Evolutionary conservation across 2,888 invertebrate genomes (phyloP).

Genomic region (Polymixis lichenea): DNA sequence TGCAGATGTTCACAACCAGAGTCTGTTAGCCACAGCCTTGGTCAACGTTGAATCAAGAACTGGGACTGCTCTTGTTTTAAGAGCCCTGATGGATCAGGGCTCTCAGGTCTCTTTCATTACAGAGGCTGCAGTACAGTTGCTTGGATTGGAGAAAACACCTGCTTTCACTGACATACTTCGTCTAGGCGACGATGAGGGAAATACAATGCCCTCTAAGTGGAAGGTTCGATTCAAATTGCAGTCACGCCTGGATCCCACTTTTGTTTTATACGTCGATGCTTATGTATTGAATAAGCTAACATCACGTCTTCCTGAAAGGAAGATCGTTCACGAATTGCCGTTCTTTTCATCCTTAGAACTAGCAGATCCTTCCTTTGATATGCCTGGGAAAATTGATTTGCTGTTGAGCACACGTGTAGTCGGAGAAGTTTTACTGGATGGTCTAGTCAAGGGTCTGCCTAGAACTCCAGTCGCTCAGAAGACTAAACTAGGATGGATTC

Average conservation of each 20-base stretch:
- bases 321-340: neutral
- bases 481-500: conserved; percentile 2
- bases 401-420: neutral
- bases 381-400: conserved; percentile 2
- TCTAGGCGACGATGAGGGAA: neutral
- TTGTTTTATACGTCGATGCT: conserved; percentile 1
- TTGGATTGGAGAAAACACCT: neutral
- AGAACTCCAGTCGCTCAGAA: neutral
- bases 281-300: conserved; percentile 1
- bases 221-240: conserved; percentile 1
- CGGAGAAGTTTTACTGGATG: neutral
- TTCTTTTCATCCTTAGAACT: neutral
- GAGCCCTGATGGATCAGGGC: conserved; percentile 5
- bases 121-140: conserved; percentile 4
- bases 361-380: neutral
- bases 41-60: conserved; percentile 5
- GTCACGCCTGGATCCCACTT: neutral
- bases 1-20: neutral
- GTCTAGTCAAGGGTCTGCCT: neutral
- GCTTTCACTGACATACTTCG: neutral
- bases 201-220: conserved; percentile 3
- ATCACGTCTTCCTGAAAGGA: neutral
- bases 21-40: conserved; percentile 8
- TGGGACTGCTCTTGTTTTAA: conserved; percentile 7
- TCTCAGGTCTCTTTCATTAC: conserved; percentile 5